Evolutionary conservation across 2,113 vertebrate species (phyloP).

Genomic region (Muntiacus reevesi): DNA sequence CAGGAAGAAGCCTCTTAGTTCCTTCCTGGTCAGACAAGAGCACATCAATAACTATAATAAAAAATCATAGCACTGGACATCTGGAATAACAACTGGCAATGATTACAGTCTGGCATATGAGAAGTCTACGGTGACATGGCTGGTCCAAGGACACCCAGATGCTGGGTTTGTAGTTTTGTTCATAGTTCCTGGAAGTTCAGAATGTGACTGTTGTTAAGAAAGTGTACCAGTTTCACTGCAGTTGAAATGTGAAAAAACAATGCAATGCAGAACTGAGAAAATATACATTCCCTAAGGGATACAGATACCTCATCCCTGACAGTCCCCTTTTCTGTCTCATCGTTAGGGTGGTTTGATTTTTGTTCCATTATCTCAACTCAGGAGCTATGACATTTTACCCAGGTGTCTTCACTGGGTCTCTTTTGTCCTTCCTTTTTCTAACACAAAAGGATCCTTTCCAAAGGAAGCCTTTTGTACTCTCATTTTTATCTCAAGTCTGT

Average conservation of each 20-base stretch:
- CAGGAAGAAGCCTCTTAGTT: background rate
- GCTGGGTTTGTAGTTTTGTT: background rate
- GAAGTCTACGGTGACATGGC: background rate
- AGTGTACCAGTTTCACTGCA: background rate
- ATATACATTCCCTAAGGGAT: background rate
- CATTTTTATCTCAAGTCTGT: constrained; percentile 39
- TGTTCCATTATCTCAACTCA: background rate
- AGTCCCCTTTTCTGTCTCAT: background rate
- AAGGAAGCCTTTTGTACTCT: constrained; percentile 31
- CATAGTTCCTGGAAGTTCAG: background rate
- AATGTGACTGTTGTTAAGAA: background rate
- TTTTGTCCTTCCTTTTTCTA: background rate
- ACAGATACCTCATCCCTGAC: background rate
- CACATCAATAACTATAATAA: background rate
- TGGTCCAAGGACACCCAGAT: background rate
- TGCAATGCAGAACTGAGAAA: background rate
- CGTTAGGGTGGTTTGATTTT: background rate
- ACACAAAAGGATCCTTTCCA: constrained; percentile 27
- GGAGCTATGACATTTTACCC: background rate
- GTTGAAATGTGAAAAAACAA: background rate
- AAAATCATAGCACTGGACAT: background rate
- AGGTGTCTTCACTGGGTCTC: constrained; percentile 1
- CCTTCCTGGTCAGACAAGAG: background rate
- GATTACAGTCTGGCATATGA: background rate
- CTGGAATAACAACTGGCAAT: background rate